Base-by-base conservation (phyloP, 2,888 invertebrate species). In the Sphaerophoria taeniata region DNA sequence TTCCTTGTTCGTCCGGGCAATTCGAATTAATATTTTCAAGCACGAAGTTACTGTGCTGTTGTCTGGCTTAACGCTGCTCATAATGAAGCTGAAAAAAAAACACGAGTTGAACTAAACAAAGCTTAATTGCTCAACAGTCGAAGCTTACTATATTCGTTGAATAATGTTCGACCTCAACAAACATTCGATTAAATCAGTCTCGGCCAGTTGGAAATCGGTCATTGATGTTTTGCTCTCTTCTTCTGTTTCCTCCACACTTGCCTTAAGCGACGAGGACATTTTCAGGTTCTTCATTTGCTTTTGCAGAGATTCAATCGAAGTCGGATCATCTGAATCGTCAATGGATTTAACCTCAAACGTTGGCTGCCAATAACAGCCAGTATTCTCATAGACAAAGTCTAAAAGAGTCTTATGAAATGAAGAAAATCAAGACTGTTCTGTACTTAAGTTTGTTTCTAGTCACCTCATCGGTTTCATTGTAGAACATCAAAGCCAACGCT, bases 141-240 rank as follows among this genome's bases (percentile, higher is more conserved):
- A n/a, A n/a, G n/a, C 88, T 88, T 91, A 95, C 93, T 94, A 93
- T 65, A 96, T 94, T 87, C 98, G 94, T 84, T 95, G 94, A 33
- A 97, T 91, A 87, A 98, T 94, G 90, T 97, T 95, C 11, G 96
- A 96, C 88, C 97, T 93, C 16, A 95, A 89, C 34, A 96, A 92
- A 84, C 96, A 95, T 88, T 95, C 93, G 49, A 97, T 93, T 4
- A 98, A 92, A 93, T 98, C 97, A 39, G 95, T 94, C 93, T 97
- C 97, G 7, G 96, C 95, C 71, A 98, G 92, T 91, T 98, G 96
- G 89, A 96, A 96, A 92, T 98, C 98, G 89, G 97, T 97, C 87
- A 97, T 93, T 78, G 96, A 96, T 71, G 92, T 93, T 71, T 94
- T 94, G 87, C 94, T 94, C 9, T 91, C 91, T 0, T 92, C 90